Evolutionary conservation across 37 sponge, comb jelly and placozoan genomes (phyloP), one percentile per base, ranked within the genome.

Genomic region (Chondrosia reniformis): DNA sequence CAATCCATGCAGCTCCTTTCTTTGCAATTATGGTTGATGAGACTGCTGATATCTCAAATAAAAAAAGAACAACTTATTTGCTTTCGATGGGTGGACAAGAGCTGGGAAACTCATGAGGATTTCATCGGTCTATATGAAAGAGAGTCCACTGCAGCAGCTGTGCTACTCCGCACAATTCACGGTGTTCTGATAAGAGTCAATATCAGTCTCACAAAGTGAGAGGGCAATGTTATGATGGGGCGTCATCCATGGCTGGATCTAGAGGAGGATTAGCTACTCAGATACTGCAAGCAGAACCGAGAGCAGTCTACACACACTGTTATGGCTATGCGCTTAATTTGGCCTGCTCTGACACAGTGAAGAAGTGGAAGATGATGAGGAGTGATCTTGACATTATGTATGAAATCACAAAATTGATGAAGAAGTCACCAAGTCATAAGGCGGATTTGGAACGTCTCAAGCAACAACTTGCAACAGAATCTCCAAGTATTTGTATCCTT

Each of bases 211-310:
- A 22, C 75, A 8, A 89, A 89, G 45, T 86, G 19, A 42, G 85
- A 32, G 86, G 90, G 22, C 90, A 85, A 44, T 90, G 91, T 36
- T 89, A 81, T 34, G 85, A 85, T 74, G 86, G 90, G 6, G 84
- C 84, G 21, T 42, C 72, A 0, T 45, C 80, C 32, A 85, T 90
- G 83, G 56, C 56, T 45, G 80, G 86, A 19, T 9, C 31, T 0
- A 90, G 66, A 55, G 58, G 19, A 59, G 91, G 91, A 15, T 81
- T 90, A 3, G 83, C 86, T 43, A 36, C 74, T 56, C 34, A 33
- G 46, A 64, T 90, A 3, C n/a, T 25, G 0, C 46, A 57, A 3
- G 77, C 82, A 57, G 91, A 90, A 33, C 83, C 79, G 21, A 64
- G 84, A 17, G 86, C 86, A n/a, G 21, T 85, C 13, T 90, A 76